A percentile compares a stretch with the other conserved stretches of the same genome.
These are phyloP conservation scores for Hirundichthys speculiger DNA, from an alignment of 2,113 vertebrate species.

Conservation along the genomic window DNA sequence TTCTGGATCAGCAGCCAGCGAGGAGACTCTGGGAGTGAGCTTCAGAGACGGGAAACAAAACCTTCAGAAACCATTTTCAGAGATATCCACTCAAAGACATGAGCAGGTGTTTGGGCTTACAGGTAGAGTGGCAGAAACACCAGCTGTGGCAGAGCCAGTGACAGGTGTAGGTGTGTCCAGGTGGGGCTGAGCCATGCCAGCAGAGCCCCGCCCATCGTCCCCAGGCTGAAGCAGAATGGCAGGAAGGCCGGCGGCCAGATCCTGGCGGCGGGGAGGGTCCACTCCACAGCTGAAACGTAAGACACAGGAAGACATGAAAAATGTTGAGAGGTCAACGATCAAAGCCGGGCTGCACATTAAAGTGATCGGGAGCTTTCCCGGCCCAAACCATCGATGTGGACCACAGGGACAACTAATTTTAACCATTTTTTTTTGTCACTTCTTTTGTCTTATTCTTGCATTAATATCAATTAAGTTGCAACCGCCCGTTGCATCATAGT, in stretches of 20 bases:
- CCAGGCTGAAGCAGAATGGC: constrained; percentile 78
- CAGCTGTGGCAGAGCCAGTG: constrained; percentile 72
- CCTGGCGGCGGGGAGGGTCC: constrained; percentile 64
- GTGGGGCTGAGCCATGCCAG: constrained; percentile 66
- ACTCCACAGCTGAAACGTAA: constrained; percentile 74
- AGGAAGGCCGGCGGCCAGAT: constrained; percentile 75
- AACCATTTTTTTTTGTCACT: no score
- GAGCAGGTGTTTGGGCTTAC: constrained; percentile 41
- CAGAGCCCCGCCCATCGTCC: constrained; percentile 70
- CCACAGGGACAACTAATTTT: no score
- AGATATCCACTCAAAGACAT: background rate
- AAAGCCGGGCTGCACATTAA: no score
- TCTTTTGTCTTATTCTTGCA: no score
- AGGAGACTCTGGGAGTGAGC: constrained; percentile 77
- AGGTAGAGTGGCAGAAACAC: constrained; percentile 73
- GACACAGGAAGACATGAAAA: background rate
- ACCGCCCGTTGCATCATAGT: no score
- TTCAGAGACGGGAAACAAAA: constrained; percentile 12
- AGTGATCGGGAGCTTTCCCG: no score
- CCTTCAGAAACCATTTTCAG: background rate
- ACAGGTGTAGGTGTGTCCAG: constrained; percentile 71
- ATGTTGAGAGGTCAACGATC: background rate
- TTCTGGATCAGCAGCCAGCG: constrained; percentile 70
- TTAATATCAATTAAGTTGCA: no score
- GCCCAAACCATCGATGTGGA: no score